phyloP scores from a whole-genome alignment of 2,113 vertebrate genomes.

The Felis chaus region DNA sequence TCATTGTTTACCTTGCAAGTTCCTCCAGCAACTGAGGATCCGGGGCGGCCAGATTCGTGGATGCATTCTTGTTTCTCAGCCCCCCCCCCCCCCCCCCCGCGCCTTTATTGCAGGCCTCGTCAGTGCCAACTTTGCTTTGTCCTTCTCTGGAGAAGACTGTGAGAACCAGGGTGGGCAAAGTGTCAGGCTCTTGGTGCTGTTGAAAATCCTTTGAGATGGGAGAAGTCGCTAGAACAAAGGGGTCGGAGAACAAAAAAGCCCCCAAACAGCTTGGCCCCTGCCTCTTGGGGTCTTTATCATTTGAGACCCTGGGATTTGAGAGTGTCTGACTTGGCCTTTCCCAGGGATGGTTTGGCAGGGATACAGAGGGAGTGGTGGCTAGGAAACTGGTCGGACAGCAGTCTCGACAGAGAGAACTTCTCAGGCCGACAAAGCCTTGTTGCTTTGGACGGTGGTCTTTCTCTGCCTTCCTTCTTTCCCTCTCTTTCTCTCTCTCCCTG shows the following conservation, averaged over 20 bases:
- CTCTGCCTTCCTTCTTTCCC: accelerated
- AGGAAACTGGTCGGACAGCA: background rate
- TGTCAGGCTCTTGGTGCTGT: conserved; percentile 77
- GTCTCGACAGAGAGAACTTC: background rate
- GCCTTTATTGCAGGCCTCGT: conserved; percentile 60
- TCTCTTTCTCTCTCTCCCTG: accelerated
- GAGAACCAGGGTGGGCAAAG: conserved; percentile 81
- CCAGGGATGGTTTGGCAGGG: conserved; percentile 61
- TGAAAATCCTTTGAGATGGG: conserved; percentile 75
- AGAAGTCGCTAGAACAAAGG: conserved; percentile 75
- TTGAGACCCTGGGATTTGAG: conserved; percentile 54
- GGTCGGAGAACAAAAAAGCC: conserved; percentile 36
- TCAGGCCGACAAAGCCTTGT: background rate
- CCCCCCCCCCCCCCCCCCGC: background rate
- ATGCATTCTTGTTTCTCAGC: conserved; percentile 71
- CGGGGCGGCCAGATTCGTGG: conserved; percentile 65
- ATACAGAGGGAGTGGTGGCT: background rate
- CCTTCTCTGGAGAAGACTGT: conserved; percentile 75
- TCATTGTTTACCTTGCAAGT: conserved; percentile 82
- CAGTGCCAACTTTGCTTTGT: conserved; percentile 73
- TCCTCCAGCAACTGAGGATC: conserved; percentile 81
- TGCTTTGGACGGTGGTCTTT: background rate
- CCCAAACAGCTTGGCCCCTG: conserved; percentile 62
- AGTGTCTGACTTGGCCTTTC: conserved; percentile 55
- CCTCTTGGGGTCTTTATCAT: conserved; percentile 53